These are phyloP conservation scores for Cataglyphis rosenhaueri DNA, from an alignment of 2,888 invertebrate species.

Conservation along the genomic window DNA sequence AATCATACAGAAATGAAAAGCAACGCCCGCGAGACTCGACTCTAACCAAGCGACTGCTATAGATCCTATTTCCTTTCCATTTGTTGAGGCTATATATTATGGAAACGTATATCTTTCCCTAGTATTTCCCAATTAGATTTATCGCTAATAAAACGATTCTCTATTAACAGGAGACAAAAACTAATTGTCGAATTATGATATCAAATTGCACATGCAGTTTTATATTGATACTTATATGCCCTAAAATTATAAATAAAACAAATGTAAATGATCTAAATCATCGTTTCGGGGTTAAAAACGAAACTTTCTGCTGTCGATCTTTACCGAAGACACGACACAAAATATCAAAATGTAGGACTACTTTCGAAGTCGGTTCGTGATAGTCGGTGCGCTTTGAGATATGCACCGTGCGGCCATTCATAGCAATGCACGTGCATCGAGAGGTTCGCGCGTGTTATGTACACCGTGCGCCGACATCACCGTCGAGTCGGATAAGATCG, in stretches of 20 bases:
- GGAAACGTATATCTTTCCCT: not conserved
- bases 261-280: not conserved
- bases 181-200: not conserved
- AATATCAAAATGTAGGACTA: constrained; percentile 10
- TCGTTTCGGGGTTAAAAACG: not conserved
- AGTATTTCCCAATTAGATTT: not conserved
- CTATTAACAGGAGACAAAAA: not conserved
- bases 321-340: not conserved
- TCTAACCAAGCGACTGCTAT: constrained; percentile 12
- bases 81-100: not conserved
- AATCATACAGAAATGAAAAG: constrained; percentile 46
- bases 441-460: constrained; percentile 49
- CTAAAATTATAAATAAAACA: constrained; percentile 6
- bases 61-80: not conserved
- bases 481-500: constrained; percentile 72
- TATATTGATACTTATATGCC: not conserved
- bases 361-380: constrained; percentile 38
- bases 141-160: not conserved
- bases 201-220: not conserved
- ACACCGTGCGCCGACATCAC: constrained; percentile 62
- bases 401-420: constrained; percentile 58
- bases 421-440: constrained; percentile 66
- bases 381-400: constrained; percentile 20
- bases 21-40: constrained; percentile 20
- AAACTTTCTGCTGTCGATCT: constrained; percentile 1